Evolutionary conservation across 2,888 invertebrate species (phyloP), one percentile per base, ranked within the genome.

Genomic region (Pollenia griseotomentosa): DNA sequence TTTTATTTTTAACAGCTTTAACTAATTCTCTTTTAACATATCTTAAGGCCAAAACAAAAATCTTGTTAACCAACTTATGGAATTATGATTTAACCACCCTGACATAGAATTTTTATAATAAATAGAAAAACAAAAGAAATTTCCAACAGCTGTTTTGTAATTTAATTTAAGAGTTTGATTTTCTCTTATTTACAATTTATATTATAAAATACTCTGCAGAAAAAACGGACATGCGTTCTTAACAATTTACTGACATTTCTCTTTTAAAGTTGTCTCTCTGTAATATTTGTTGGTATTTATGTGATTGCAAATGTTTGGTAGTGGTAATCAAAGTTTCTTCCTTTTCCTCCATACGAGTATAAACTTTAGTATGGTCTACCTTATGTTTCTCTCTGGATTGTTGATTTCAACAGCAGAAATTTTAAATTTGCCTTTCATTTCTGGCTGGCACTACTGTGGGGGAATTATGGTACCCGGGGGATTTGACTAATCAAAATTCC

Each of bases 401-500:
- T 59, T 82, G 68, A 63, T 57, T 51, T 46, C 33, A 65, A 10
- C 46, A 74, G 42, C 55, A 83, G 53, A 77, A 77, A 85, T 63
- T 80, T 79, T 59, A 68, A 80, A 74, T 78, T 84, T 87, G 83
- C 77, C 68, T 80, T 87, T 84, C 81, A 78, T 84, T 87, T 78
- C 73, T 84, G 84, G 87, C 84, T 84, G 83, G 73, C 84, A 82
- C 88, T 89, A 88, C 89, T 88, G 88, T 89, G 88, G 89, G 90
- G 93, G 92, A 92, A 92, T 92, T 93, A 93, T 93, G 93, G 91
- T 90, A 90, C 93, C 91, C 93, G 86, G 87, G 93, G 92, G 93
- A 91, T 90, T 92, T 90, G 92, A 93, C 93, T 93, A 93, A 93
- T 93, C 93, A 93, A 93, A 93, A 93, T 93, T 92, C 91, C 91